Percentiles rank a stretch among this genome's conserved stretches.
Evolutionary conservation across 2,888 invertebrate genomes (phyloP).

Genomic region (Margaritifera margaritifera): DNA sequence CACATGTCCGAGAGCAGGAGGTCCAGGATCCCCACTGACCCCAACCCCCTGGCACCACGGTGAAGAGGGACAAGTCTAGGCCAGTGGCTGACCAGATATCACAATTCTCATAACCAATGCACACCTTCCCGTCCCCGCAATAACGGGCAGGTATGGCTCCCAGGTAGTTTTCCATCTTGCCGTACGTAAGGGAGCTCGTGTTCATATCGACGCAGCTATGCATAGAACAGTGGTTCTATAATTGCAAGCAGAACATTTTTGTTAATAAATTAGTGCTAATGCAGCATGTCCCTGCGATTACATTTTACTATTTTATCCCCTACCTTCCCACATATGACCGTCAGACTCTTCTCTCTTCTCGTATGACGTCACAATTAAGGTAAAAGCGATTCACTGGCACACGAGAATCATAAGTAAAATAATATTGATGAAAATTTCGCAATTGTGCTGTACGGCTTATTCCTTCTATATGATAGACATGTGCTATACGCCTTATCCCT

Average conservation of each 20-base stretch:
- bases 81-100: constrained; percentile 23
- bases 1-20: constrained; percentile 36
- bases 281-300: too few species aligned
- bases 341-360: too few species aligned
- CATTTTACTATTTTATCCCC: too few species aligned
- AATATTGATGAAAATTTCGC: too few species aligned
- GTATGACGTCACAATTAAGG: too few species aligned
- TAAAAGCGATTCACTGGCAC: too few species aligned
- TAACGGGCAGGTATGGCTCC: constrained; percentile 28
- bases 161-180: constrained; percentile 18
- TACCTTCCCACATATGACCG: too few species aligned
- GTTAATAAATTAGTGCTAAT: background rate
- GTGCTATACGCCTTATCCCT: too few species aligned
- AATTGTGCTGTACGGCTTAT: too few species aligned
- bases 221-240: constrained; percentile 15
- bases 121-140: constrained; percentile 36
- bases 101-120: constrained; percentile 16
- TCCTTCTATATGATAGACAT: too few species aligned
- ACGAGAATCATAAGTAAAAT: too few species aligned
- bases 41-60: constrained; percentile 34
- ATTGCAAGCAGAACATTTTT: background rate
- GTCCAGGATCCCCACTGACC: constrained; percentile 27
- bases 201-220: constrained; percentile 34
- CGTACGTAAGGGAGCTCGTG: constrained; percentile 13
- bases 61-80: constrained; percentile 7